phyloP scores from a whole-genome alignment of 2,888 invertebrate species.

The Drosophila koepferae region DNA sequence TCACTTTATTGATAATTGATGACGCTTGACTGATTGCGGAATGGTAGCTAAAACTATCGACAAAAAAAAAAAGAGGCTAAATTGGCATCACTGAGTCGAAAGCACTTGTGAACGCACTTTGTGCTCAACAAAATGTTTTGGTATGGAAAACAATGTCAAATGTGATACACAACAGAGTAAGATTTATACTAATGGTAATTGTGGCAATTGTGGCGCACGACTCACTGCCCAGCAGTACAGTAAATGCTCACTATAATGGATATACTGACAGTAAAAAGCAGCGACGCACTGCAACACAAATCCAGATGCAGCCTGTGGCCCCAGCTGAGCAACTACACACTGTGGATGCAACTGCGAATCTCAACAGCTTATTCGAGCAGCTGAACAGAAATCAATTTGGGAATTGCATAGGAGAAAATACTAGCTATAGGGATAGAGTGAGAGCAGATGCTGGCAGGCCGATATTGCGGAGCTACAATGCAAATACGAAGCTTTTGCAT shows the following conservation, averaged over 20 bases:
- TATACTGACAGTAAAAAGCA: background rate
- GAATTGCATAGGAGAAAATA: background rate
- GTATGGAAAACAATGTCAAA: conserved; percentile 63
- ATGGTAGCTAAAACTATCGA: background rate
- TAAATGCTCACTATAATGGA: conserved; percentile 8
- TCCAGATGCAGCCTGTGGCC: no score
- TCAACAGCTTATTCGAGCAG: conserved; percentile 19
- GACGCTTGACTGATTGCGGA: background rate
- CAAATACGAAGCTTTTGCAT: background rate
- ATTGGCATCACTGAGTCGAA: background rate
- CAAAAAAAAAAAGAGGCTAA: background rate
- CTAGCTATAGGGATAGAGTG: background rate
- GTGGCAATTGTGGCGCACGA: conserved; percentile 19
- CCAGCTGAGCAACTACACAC: background rate
- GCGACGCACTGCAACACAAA: background rate
- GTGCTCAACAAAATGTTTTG: conserved; percentile 22
- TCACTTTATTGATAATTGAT: background rate
- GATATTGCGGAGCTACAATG: conserved; percentile 3
- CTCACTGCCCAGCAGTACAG: conserved; percentile 6
- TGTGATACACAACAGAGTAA: conserved; percentile 15
- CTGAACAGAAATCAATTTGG: conserved; percentile 12
- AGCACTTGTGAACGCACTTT: background rate
- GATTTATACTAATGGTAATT: conserved; percentile 40
- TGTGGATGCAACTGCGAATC: conserved; percentile 3
- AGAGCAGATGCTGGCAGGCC: background rate